Evolutionary conservation across 2,888 invertebrate species (phyloP), one percentile per base, ranked within the genome.

Genomic region (Protodeltote pygarga): DNA sequence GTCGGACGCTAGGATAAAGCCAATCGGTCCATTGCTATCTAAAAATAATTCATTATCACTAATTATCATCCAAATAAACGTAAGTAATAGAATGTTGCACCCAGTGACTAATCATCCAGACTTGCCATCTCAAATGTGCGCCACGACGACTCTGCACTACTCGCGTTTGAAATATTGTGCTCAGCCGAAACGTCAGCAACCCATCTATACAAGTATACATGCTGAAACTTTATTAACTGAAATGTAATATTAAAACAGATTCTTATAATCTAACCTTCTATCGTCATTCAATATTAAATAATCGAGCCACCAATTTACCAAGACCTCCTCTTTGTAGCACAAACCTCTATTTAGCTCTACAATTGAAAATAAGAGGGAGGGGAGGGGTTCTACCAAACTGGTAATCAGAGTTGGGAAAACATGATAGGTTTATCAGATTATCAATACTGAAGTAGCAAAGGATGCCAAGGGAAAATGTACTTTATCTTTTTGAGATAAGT

Each of bases 361-460:
- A 13, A 3, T 28, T 19, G 3, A 0, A 13, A 25, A 1, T 1
- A 1, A 10, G 3, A 28, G 17, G 1, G 24, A 19, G 20, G 3
- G 1, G 16, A 6, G 31, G 9, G 55, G 2, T 45, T 44, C n/a
- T 13, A 6, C 10, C 33, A 25, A 3, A 24, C 5, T 51, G 49
- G 67, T 39, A 13, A 29, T 49, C 34, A 31, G 31, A 44, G 13
- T 71, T 38, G 9, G 24, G 28, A 55, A 39, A 52, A 50, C 31
- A 41, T 53, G 72, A 68, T 59, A 57, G 39, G 42, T 42, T 51
- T 68, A 71, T 71, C 69, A 41, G 65, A 68, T 71, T 58, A 69
- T 59, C 52, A 42, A 4, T 11, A 39, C 27, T 9, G n/a, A 23
- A 31, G 13, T 33, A 1, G 33, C 24, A 16, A 14, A 3, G 10